Conservation (phyloP, 2,888 invertebrate genomes). For the Tenthredo amoena region DNA sequence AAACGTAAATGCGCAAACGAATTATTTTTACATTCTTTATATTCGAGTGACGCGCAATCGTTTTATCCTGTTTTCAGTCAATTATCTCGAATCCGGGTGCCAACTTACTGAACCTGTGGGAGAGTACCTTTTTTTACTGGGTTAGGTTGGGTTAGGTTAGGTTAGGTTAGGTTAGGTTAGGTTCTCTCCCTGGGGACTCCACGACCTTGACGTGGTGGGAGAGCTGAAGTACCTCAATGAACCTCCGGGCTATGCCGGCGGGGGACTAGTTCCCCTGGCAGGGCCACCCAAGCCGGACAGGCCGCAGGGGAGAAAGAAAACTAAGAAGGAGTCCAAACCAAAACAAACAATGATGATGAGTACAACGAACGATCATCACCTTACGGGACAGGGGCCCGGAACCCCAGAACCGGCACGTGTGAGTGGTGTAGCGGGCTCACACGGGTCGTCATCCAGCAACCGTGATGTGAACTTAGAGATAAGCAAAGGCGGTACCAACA, state of each 20-base stretch:
- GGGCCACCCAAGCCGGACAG: neutral
- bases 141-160: too few species aligned
- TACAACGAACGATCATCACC: too few species aligned
- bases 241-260: neutral
- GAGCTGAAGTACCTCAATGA: neutral
- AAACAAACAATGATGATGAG: neutral
- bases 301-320: neutral
- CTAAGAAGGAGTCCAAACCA: neutral
- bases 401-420: too few species aligned
- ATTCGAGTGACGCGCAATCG: neutral
- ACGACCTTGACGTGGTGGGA: neutral
- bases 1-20: neutral
- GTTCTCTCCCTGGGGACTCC: neutral
- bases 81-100: neutral
- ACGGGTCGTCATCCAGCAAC: too few species aligned
- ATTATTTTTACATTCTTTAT: neutral
- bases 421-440: too few species aligned
- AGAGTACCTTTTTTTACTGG: too few species aligned
- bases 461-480: too few species aligned
- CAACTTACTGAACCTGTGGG: constrained; percentile 2
- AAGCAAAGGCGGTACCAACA: too few species aligned
- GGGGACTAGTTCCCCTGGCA: neutral
- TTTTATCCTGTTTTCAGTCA: neutral
- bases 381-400: too few species aligned
- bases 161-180: too few species aligned